Base-by-base conservation (phyloP, 2,113 vertebrate genomes). In the Aegithalos caudatus region DNA sequence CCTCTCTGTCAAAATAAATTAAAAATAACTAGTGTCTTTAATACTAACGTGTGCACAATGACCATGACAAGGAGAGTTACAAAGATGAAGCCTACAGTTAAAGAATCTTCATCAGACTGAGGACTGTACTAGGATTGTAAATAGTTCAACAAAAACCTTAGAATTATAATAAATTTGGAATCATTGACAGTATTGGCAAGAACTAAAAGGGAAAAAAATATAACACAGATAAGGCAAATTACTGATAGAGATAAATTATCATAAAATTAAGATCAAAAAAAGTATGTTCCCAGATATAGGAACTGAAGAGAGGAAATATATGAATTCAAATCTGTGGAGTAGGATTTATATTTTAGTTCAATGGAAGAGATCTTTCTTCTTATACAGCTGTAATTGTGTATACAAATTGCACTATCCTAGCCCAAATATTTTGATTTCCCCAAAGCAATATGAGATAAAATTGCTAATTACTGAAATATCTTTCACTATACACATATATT, bases 281-380 rank as follows among this genome's bases (percentile, higher is more conserved):
- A 7, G 1, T 10, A 22, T 16, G 3, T 18, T 72, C 29, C 23
- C 11, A 35, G 1, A 22, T 25, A 45, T 0, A 37, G 11, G 14
- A 78, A 60, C 8, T 42, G 7, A 37, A 67, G 69, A 54, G 19
- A 37, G 4, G 22, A 64, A 57, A 58, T 35, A 0, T 14, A 73
- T 29, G 2, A 79, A 73, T 29, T 73, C 20, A 78, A 85, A 88
- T 1, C 3, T 35, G 3, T 61, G 45, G 57, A 31, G 7, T 21
- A 45, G 5, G 2, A 83, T 1, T 2, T 35, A 22, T 24, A 2
- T 33, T 66, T 47, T 53, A 33, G 2, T 10, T 53, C 10, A 82
- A 14, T 23, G 2, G 5, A 74, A 29, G 50, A 25, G 12, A 0
- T 18, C 66, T 88, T 69, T 14, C 9, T 4, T 22, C 7, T 53